Base-by-base conservation (phyloP, 2,888 invertebrate species). In the Nineta flava region DNA sequence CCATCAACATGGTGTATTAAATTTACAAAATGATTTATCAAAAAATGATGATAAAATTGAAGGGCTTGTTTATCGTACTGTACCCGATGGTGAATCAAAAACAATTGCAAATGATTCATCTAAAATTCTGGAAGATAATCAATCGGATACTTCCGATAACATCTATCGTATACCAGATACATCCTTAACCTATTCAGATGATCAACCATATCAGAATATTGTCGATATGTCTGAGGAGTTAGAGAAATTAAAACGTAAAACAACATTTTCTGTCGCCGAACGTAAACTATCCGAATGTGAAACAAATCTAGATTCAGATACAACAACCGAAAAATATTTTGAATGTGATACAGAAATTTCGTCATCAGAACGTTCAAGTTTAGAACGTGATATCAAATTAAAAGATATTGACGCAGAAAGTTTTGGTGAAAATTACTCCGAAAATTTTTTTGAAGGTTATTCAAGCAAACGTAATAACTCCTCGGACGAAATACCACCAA, bases 401-500 rank as follows among this genome's bases (percentile, higher is more conserved):
- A 19, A 19, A n/a, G 38, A 47, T 9, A 38, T 34, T 9, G 47
- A 47, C 21, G 21, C 19, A 10, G 47, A 38, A 47, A 47, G 19
- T 47, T 38, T 44, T 19, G 44, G 26, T 26, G 44, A 44, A 19
- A 26, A 13, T 26, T 44, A 44, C 13, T 21, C 44, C 6, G 41
- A 26, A 48, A 40, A 16, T 21, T 26, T 31, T 15, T 17, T 40
- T 19, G 48, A 40, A 31, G 40, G 31, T 5, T 55, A 55, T 44
- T 54, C 51, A 48, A 56, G 53, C 35, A 55, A 53, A 26, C 53
- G 51, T 10, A 51, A 50, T 12, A 50, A 50, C 15, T 45, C 47
- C 7, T 46, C 50, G 17, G 55, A 54, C 41, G 53, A 52, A 31
- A 54, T 54, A 21, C 51, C 42, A 13, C 53, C 54, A 58, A 17